phyloP scores from a whole-genome alignment of 2,888 invertebrate genomes.

The Hymenopus coronatus region DNA sequence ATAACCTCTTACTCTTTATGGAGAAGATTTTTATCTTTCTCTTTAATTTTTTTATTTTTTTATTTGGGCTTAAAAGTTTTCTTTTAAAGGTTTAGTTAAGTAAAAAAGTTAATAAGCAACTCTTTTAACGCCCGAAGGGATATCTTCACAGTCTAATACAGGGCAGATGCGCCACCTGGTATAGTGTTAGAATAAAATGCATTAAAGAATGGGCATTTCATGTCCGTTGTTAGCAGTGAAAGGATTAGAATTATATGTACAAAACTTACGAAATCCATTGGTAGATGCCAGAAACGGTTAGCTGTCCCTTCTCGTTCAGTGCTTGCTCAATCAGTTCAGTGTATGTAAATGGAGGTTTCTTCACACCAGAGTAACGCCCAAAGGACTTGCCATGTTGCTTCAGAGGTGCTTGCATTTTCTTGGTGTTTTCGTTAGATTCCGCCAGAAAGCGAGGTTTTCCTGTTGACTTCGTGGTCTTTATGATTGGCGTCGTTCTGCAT shows the following conservation, averaged over 20 bases:
- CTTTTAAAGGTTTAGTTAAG: too few species aligned
- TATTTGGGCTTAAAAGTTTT: too few species aligned
- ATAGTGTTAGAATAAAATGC: too few species aligned
- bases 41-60: too few species aligned
- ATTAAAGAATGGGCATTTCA: too few species aligned
- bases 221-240: too few species aligned
- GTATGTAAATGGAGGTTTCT: conserved; percentile 87
- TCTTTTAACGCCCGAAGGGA: too few species aligned
- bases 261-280: conserved; percentile 89
- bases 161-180: too few species aligned
- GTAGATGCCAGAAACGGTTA: conserved; percentile 88
- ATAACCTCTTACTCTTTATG: too few species aligned
- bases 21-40: too few species aligned
- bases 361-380: conserved; percentile 49
- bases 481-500: neutral
- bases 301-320: conserved; percentile 77
- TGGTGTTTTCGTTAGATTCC: conserved; percentile 2
- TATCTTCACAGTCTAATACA: too few species aligned
- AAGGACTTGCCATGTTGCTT: neutral
- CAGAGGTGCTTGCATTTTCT: neutral
- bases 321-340: conserved; percentile 89
- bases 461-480: neutral
- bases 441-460: neutral
- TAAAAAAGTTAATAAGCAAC: too few species aligned
- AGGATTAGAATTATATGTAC: neutral